Conservation (phyloP, 2,797 vertebrate species). For the Lacerta viridis region DNA sequence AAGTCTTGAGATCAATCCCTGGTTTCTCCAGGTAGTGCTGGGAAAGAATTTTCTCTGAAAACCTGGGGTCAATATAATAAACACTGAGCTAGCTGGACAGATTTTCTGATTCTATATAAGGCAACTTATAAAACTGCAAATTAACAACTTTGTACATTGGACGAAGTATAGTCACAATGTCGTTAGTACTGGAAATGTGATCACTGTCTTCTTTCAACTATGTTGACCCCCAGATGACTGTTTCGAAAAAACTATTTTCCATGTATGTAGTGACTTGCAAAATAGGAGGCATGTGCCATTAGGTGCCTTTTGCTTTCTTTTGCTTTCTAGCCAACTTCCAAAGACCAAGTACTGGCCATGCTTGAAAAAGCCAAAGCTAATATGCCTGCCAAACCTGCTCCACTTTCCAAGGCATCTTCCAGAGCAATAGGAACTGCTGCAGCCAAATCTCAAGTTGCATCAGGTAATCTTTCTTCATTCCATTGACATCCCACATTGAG, state of each 20-base stretch:
- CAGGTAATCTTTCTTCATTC: constrained; percentile 80
- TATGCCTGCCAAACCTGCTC: constrained; percentile 92
- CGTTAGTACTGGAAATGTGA: not conserved
- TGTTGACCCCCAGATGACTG: not conserved
- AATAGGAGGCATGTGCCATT: not conserved
- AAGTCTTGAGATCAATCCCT: not conserved
- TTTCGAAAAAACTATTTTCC: not conserved
- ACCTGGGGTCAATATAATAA: not conserved
- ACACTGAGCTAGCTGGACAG: not conserved
- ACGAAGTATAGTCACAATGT: not conserved
- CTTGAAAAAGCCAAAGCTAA: constrained; percentile 94
- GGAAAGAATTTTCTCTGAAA: not conserved
- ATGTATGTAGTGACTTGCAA: not conserved
- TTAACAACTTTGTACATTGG: not conserved
- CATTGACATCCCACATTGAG: not conserved
- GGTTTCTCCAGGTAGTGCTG: not conserved
- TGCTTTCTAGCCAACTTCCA: constrained; percentile 89
- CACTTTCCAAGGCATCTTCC: constrained; percentile 81
- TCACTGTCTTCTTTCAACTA: not conserved
- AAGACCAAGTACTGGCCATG: constrained; percentile 93
- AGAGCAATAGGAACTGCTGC: constrained; percentile 81
- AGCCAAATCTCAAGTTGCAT: constrained; percentile 77
- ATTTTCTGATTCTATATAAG: not conserved
- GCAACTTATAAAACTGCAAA: not conserved
- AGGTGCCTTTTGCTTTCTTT: not conserved